Evolutionary conservation across 1,140 invertebrate species (phyloP).

Genomic region (Bombus fervidus): DNA sequence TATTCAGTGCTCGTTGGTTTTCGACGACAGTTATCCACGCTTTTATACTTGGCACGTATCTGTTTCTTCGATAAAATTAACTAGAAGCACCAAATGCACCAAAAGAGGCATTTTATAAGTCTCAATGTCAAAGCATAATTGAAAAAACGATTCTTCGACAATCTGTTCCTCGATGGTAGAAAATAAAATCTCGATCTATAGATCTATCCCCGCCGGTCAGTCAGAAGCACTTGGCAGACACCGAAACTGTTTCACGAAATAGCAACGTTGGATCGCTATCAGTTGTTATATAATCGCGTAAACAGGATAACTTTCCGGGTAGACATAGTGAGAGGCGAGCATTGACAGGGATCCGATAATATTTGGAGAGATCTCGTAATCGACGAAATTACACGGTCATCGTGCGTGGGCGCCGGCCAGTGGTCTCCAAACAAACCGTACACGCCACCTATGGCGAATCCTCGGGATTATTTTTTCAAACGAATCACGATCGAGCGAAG

Average conservation of each 20-base stretch:
- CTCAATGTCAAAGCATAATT: too few species aligned
- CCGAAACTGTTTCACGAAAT: background rate
- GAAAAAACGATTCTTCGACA: too few species aligned
- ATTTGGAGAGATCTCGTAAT: constrained; percentile 55
- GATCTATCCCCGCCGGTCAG: too few species aligned
- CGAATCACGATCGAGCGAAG: constrained; percentile 27
- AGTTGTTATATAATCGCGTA: constrained; percentile 32
- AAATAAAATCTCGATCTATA: too few species aligned
- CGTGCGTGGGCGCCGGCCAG: constrained; percentile 48
- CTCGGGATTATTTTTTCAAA: constrained; percentile 65
- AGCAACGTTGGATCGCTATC: background rate
- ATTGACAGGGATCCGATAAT: constrained; percentile 53
- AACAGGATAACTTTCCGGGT: constrained; percentile 30
- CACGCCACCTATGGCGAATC: constrained; percentile 65
- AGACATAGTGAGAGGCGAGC: constrained; percentile 29
- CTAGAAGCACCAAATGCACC: too few species aligned
- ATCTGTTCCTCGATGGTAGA: too few species aligned
- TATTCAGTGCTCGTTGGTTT: too few species aligned
- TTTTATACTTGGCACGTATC: too few species aligned
- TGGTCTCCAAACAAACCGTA: constrained; percentile 61
- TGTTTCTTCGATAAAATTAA: too few species aligned
- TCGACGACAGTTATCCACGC: too few species aligned
- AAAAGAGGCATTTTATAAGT: too few species aligned
- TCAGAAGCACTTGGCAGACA: background rate
- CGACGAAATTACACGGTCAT: constrained; percentile 61